A percentile compares a stretch with the other conserved stretches of the same genome.
Conservation (phyloP, 2,113 vertebrate species). For the Dromas ardeola region DNA sequence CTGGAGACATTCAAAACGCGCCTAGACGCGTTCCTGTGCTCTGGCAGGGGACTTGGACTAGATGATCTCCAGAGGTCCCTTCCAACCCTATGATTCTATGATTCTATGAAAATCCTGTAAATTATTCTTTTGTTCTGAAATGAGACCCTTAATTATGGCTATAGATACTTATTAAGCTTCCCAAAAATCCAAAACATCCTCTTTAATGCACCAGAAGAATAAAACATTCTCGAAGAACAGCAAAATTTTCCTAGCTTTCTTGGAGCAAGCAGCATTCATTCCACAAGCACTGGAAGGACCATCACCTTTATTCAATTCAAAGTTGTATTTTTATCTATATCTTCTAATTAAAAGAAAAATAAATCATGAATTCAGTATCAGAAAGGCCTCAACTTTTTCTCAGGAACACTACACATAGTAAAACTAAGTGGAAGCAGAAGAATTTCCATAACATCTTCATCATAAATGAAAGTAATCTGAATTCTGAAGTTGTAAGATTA, state of each 20-base stretch:
- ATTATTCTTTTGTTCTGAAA: not conserved
- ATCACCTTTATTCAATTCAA: not conserved
- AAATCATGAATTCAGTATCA: not conserved
- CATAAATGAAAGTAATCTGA: not conserved
- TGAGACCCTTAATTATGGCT: not conserved
- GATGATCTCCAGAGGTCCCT: no score
- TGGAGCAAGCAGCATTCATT: not conserved
- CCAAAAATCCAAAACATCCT: not conserved
- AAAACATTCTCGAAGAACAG: not conserved
- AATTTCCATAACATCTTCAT: not conserved
- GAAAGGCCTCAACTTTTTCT: not conserved
- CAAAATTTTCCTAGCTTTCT: not conserved
- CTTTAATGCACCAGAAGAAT: not conserved
- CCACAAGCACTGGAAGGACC: not conserved
- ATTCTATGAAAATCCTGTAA: not conserved
- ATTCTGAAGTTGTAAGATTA: not conserved
- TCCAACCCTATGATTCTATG: no score
- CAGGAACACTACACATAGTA: not conserved
- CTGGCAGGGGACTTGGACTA: no score
- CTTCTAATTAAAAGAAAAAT: not conserved
- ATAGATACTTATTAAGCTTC: not conserved
- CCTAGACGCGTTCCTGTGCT: no score
- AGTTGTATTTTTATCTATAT: not conserved
- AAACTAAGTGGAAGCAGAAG: not conserved
- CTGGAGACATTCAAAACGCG: no score